Base-by-base conservation (phyloP, 1,140 invertebrate genomes). In the Heliconius hermathena region DNA sequence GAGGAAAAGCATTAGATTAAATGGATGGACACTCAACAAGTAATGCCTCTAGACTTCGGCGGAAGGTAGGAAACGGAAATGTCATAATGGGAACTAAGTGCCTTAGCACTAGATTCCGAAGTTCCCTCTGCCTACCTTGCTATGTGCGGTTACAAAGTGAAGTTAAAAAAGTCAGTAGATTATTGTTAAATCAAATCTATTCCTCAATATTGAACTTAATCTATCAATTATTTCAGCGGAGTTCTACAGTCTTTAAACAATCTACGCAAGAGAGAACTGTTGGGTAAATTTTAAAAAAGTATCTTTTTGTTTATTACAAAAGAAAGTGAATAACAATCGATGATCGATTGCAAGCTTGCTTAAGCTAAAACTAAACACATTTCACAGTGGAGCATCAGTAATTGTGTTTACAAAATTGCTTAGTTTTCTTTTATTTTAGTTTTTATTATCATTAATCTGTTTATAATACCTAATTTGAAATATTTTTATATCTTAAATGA, bases 221-320 rank as follows among this genome's bases (percentile, higher is more conserved):
- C 54, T 26, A 22, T 9, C n/a, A 26, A 60, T 22, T 60, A 60
- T 60, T 60, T 26, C 54, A 26, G n/a, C 54, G 29, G 13, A 57
- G 20, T 66, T 29, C 29, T 29, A 66, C 22, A 11, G 11, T 66
- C 8, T 29, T 16, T 22, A 60, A 29, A 66, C 22, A 16, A 29
- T 29, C 3, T 46, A 66, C 26, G 60, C 22, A 66, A 66, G 60
- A 66, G 60, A 29, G 60, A 5, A 13, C 4, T 9, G 60, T 66
- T 66, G 60, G 26, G 60, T n/a, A 66, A 66, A 66, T 66, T 26
- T 26, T 66, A 66, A 66, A 29, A 66, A 8, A 57, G 20, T 60
- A 60, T 18, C 22, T 66, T 66, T 66, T 66, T 66, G 11, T 66
- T 66, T 66, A 66, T 66, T 66, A 29, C 60, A 66, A 66, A 66